Evolutionary conservation across 2,113 vertebrate species (phyloP).

Genomic region (Hiodon tergisus): DNA sequence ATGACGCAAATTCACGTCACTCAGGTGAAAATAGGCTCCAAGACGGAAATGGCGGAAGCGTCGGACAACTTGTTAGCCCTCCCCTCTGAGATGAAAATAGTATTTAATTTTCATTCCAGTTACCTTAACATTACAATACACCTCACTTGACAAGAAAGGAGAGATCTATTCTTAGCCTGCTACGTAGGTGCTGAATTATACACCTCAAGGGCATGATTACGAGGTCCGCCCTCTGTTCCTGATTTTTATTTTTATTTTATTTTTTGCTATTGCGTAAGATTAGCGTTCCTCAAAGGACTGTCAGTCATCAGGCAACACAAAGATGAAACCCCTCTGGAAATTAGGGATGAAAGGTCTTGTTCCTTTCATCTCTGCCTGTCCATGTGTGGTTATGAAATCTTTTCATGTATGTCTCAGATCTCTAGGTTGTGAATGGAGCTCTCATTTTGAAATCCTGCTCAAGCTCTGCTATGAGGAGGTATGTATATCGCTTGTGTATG

Average conservation of each 20-base stretch:
- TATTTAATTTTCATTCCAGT: neutral
- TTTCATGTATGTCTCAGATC: neutral
- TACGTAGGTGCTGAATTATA: slow-evolving; percentile 8
- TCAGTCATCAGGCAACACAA: slow-evolving; percentile 19
- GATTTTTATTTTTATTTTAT: neutral
- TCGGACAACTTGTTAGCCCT: neutral
- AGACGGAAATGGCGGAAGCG: neutral
- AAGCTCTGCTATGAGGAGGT: neutral
- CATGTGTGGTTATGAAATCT: neutral
- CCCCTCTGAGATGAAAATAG: neutral
- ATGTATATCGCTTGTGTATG: neutral
- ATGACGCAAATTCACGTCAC: too few relatives aligned
- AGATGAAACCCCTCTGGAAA: slow-evolving; percentile 19
- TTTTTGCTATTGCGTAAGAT: slow-evolving; percentile 20
- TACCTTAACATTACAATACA: neutral
- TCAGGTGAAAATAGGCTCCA: too few relatives aligned
- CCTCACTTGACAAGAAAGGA: neutral
- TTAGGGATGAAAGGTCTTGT: slow-evolving; percentile 8
- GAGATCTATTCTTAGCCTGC: slow-evolving; percentile 16
- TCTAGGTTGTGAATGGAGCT: neutral
- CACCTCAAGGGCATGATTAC: slow-evolving; percentile 21
- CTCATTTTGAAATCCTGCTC: neutral
- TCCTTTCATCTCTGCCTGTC: slow-evolving; percentile 3
- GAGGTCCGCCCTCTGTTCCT: neutral
- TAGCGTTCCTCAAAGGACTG: slow-evolving; percentile 4